Conservation (phyloP, 2,888 invertebrate genomes). For the Leptinotarsa tumamoca region DNA sequence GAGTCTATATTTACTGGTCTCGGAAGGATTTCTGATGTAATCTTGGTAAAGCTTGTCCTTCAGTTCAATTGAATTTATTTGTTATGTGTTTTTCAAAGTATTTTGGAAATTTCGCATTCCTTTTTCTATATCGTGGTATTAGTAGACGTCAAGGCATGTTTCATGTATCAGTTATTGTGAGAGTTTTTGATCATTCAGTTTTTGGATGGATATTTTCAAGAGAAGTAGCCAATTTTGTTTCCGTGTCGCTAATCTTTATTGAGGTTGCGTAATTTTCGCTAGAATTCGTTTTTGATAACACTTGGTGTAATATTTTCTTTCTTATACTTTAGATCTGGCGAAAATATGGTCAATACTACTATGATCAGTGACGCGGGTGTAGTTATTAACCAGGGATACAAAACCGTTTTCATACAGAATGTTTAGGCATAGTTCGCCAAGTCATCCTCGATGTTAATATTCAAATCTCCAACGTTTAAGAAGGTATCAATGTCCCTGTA, state of each 20-base stretch:
- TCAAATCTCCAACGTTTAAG: not conserved
- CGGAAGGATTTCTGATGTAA: not conserved
- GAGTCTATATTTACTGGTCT: not conserved
- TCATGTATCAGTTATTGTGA: not conserved
- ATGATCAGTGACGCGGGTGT: not conserved
- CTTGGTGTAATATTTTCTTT: too few relatives aligned
- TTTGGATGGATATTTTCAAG: not conserved
- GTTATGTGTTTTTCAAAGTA: not conserved
- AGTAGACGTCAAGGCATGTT: not conserved
- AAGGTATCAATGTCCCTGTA: not conserved
- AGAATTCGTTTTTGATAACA: too few relatives aligned
- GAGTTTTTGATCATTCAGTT: not conserved
- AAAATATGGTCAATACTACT: too few relatives aligned
- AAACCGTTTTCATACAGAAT: conserved; percentile 2
- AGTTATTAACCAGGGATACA: not conserved
- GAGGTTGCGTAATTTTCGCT: not conserved
- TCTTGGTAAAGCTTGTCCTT: conserved; percentile 3
- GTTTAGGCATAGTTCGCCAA: not conserved
- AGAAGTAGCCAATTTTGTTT: not conserved
- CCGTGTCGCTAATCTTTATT: not conserved
- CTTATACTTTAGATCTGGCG: too few relatives aligned
- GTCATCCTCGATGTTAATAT: not conserved
- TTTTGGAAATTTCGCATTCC: not conserved
- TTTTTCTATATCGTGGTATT: not conserved
- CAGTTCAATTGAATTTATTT: not conserved